Base-by-base conservation (phyloP, 1,140 invertebrate species). In the Brachystomella parvula region DNA sequence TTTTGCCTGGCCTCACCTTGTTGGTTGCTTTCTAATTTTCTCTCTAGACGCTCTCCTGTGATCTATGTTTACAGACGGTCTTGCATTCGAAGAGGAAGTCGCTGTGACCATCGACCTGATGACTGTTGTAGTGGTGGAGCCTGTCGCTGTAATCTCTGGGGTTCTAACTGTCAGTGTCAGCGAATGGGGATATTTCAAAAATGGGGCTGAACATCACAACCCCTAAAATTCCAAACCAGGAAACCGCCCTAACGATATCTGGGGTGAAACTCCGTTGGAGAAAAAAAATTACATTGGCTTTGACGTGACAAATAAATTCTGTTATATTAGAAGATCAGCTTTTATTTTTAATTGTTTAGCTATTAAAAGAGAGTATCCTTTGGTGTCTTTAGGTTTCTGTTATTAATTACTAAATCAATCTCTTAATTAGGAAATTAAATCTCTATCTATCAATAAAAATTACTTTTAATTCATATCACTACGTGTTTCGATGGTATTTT, bases 101-200 rank as follows among this genome's bases (percentile, higher is more conserved):
- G 87, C 77, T 94, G 90, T 78, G 90, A 92, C 78, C 87, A 90
- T 76, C 82, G 89, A 56, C 87, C 87, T 0, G 86, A 87, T 58
- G 89, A 90, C 77, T 93, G 90, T 81, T 93, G 90, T 81, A 86
- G 87, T 79, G 89, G 86, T 73, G 88, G 87, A 67, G 86, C 89
- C 28, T 94, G 90, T 80, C 83, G 90, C 44, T 93, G 91, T 82
- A 93, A 92, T 78, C 82, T 93, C 3, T 94, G 90, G 90, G 90
- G 90, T 28, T 86, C 87, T 73, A 94, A 93, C 79, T 94, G 90
- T 78, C 84, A 87, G 71, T 94, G 90, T 78, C 89, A 92, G 78
- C 84, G 90, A 69, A 86, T 89, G 83, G 90, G 90, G 47, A 83
- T 94, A 72, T 92, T 94, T 82, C 90, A 93, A 77, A 89, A 90